Evolutionary conservation across 1,140 invertebrate genomes (phyloP).

Genomic region (Drosophila punjabiensis): DNA sequence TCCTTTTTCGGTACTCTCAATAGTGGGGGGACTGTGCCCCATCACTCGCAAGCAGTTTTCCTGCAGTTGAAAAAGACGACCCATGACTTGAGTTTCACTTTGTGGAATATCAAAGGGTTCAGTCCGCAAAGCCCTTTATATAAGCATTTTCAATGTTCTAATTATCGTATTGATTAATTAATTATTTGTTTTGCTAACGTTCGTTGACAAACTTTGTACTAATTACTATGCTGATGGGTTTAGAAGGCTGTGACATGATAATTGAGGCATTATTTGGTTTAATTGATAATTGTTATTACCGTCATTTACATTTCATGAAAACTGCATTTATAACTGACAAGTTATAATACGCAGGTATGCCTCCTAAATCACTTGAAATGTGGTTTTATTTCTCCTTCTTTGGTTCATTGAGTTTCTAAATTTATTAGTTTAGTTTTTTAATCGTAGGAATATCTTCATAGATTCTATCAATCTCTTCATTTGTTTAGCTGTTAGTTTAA

Average conservation of each 20-base stretch:
- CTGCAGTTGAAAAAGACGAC: conserved; percentile 56
- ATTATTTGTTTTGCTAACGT: conserved; percentile 53
- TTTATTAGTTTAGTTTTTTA: too few relatives aligned
- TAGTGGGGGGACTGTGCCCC: conserved; percentile 41
- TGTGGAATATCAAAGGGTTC: conserved; percentile 12
- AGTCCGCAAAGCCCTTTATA: conserved; percentile 4
- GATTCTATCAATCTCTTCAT: neutral
- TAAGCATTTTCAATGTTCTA: conserved; percentile 36
- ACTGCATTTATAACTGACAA: neutral
- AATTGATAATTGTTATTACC: conserved; percentile 39
- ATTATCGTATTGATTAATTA: conserved; percentile 60
- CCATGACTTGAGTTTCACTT: conserved; percentile 42
- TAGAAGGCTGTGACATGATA: conserved; percentile 58
- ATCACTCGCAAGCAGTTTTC: conserved; percentile 60
- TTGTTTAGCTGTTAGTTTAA: neutral
- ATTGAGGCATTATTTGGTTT: conserved; percentile 33
- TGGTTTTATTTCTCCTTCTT: neutral
- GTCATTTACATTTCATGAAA: neutral
- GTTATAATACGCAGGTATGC: neutral
- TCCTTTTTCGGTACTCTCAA: conserved; percentile 1
- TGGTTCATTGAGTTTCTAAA: neutral
- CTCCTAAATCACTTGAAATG: neutral
- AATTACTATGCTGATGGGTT: conserved; percentile 60
- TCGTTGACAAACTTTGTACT: conserved; percentile 11
- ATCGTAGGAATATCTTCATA: neutral